phyloP scores from a whole-genome alignment of 1,140 invertebrate species.

The Drosophila ficusphila region DNA sequence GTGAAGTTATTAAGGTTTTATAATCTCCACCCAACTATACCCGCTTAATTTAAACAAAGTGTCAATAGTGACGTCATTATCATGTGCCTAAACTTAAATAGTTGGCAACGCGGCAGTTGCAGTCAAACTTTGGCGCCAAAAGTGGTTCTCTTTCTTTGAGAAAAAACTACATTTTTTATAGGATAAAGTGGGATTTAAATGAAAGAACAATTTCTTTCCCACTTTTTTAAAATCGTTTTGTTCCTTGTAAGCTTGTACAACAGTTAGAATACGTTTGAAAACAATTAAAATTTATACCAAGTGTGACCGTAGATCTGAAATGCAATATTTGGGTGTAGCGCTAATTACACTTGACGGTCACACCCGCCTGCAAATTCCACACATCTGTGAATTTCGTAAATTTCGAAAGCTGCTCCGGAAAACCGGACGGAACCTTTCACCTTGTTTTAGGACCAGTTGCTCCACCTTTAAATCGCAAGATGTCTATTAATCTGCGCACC shows the following conservation, averaged over 20 bases:
- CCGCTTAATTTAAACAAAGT: constrained; percentile 7
- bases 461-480: constrained; percentile 23
- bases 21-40: neutral
- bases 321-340: neutral
- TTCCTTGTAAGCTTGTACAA: too few species aligned
- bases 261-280: too few species aligned
- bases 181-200: too few species aligned
- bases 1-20: neutral
- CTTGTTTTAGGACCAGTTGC: constrained; percentile 27
- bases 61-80: neutral
- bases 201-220: too few species aligned
- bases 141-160: too few species aligned
- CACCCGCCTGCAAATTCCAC: constrained; percentile 20
- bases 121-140: too few species aligned
- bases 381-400: constrained; percentile 22
- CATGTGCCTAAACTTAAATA: neutral
- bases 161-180: too few species aligned
- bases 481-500: constrained; percentile 81
- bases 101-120: neutral
- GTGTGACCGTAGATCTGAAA: constrained; percentile 7
- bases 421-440: constrained; percentile 44
- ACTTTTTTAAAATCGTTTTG: too few species aligned
- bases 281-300: neutral
- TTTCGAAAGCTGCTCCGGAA: constrained; percentile 48
- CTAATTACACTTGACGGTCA: neutral